A percentile compares a stretch with the other conserved stretches of the same genome.
phyloP scores from a whole-genome alignment of 2,797 vertebrate species.

The Thalassophryne amazonica region DNA sequence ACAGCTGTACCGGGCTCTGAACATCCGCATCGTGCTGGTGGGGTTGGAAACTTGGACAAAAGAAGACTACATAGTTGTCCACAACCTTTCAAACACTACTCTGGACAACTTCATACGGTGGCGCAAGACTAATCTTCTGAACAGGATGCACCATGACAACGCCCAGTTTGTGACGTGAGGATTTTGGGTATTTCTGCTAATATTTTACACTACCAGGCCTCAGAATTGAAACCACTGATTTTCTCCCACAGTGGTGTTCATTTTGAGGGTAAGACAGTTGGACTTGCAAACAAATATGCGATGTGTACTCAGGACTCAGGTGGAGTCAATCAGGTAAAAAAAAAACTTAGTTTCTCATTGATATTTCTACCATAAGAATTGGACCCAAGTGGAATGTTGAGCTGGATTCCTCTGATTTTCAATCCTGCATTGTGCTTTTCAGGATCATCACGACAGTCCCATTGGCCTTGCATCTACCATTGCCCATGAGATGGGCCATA shows the following conservation, averaged over 20 bases:
- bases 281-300: constrained; percentile 84
- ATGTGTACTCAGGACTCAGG: constrained; percentile 84
- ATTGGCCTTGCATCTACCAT: constrained; percentile 87
- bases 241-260: constrained; percentile 75
- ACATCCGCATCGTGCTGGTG: constrained; percentile 84
- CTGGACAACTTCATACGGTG: constrained; percentile 85
- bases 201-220: neutral
- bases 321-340: constrained; percentile 87
- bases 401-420: neutral
- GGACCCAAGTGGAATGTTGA: rapidly evolving
- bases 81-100: constrained; percentile 61
- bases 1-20: constrained; percentile 85
- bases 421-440: neutral
- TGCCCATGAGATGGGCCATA: constrained; percentile 95
- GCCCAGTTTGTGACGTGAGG: constrained; percentile 91
- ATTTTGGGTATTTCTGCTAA: neutral
- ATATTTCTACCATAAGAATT: neutral
- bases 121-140: constrained; percentile 73
- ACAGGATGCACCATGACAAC: constrained; percentile 79
- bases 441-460: constrained; percentile 84
- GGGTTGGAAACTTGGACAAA: constrained; percentile 88
- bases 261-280: constrained; percentile 83
- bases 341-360: neutral
- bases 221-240: neutral
- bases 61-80: constrained; percentile 74